Percentiles rank a stretch among this genome's conserved stretches.
Evolutionary conservation across 2,113 vertebrate genomes (phyloP).

Genomic region (Odocoileus virginianus): DNA sequence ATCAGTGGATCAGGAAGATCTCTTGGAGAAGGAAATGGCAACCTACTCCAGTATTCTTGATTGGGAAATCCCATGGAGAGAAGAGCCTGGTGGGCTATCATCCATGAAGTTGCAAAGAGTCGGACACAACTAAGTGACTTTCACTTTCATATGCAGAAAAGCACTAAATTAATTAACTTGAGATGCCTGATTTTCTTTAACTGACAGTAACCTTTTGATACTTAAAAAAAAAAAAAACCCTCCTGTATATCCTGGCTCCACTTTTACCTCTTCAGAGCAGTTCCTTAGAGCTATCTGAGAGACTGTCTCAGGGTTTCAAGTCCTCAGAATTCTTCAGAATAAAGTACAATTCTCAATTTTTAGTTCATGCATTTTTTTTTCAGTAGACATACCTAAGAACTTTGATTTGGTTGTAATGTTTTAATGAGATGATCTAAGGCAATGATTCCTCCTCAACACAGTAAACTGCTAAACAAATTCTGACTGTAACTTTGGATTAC

Average conservation of each 20-base stretch:
- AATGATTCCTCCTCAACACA: not conserved
- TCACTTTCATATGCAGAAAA: not conserved
- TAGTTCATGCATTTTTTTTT: not conserved
- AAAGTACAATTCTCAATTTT: not conserved
- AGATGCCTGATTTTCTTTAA: not conserved
- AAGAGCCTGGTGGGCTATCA: not conserved
- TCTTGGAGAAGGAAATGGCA: not conserved
- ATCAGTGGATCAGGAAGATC: not conserved
- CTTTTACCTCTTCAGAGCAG: not conserved
- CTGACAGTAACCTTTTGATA: not conserved
- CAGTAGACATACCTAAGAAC: not conserved
- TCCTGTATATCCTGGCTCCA: not conserved
- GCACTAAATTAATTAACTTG: not conserved
- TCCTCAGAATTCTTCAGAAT: not conserved
- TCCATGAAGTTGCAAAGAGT: not conserved
- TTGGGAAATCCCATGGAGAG: not conserved
- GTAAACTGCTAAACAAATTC: not conserved
- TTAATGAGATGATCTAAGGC: not conserved
- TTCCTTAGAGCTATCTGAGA: not conserved
- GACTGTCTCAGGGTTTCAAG: not conserved
- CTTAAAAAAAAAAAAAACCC: not conserved
- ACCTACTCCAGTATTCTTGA: not conserved
- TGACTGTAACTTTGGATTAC: not conserved
- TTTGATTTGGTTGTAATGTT: not conserved
- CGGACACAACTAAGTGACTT: not conserved